Percentiles rank a stretch among this genome's conserved stretches.
Conservation (phyloP, 2,797 vertebrate species). For the Pangasius sanitwongsei region DNA sequence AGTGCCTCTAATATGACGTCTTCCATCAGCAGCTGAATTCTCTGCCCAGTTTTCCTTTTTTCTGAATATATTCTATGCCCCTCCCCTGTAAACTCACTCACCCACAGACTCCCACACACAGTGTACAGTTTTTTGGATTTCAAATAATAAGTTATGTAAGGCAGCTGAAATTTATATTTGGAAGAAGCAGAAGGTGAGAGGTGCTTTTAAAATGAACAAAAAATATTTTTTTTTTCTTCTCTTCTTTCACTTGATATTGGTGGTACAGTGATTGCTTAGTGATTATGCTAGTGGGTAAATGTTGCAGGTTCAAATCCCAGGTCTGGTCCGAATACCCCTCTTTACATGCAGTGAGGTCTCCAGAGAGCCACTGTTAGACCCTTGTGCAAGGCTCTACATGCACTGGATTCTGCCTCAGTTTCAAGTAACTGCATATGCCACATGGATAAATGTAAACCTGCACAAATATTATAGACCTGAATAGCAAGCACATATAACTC, state of each 20-base stretch:
- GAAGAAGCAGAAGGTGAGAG: neutral
- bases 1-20: constrained; percentile 45
- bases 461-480: neutral
- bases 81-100: constrained; percentile 39
- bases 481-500: neutral
- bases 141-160: constrained; percentile 46
- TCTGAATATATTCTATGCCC: constrained; percentile 17
- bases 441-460: neutral
- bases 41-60: constrained; percentile 33
- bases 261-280: neutral
- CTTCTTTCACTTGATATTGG: neutral
- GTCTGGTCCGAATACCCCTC: neutral
- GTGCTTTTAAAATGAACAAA: constrained; percentile 21
- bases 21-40: constrained; percentile 53
- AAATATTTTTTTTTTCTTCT: neutral
- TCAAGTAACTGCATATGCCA: neutral
- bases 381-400: neutral
- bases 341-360: neutral
- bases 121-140: constrained; percentile 40
- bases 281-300: neutral
- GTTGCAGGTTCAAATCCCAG: neutral
- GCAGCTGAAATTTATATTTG: constrained; percentile 36
- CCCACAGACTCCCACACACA: constrained; percentile 54
- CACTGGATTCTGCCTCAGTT: neutral
- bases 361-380: neutral